A percentile compares a stretch with the other conserved stretches of the same genome.
Evolutionary conservation across 2,888 invertebrate species (phyloP).

Genomic region (Pharmacophagus antenor): DNA sequence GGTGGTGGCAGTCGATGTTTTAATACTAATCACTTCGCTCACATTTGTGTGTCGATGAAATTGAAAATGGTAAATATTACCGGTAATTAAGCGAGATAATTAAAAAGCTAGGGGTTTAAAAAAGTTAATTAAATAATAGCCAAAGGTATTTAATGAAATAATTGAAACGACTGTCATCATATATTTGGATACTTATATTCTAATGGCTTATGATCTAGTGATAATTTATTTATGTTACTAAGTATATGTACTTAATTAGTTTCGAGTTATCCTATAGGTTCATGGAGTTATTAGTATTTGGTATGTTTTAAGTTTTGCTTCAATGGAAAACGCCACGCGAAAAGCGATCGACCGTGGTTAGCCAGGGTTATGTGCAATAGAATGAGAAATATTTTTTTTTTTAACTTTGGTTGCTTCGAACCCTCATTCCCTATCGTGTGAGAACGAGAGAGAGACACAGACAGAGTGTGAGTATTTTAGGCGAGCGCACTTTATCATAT

Average conservation of each 20-base stretch:
- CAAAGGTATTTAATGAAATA: slow-evolving; percentile 3
- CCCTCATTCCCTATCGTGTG: no score
- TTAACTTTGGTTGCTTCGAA: no score
- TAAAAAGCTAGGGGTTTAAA: not conserved
- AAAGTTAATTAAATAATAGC: not conserved
- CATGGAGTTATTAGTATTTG: slow-evolving; percentile 23
- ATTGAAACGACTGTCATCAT: slow-evolving; percentile 4
- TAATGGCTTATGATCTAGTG: slow-evolving; percentile 29
- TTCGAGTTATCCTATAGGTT: slow-evolving; percentile 19
- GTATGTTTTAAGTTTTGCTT: slow-evolving; percentile 26
- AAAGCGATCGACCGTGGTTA: slow-evolving; percentile 16
- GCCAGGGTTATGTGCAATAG: not conserved
- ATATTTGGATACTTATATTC: slow-evolving; percentile 13
- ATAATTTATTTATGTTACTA: slow-evolving; percentile 41
- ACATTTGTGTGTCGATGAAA: not conserved
- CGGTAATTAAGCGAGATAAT: not conserved
- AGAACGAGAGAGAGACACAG: no score
- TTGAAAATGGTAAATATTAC: not conserved
- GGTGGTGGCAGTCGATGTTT: slow-evolving; percentile 5
- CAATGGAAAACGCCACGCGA: slow-evolving; percentile 12
- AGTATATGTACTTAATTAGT: slow-evolving; percentile 49
- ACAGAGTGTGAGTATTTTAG: no score
- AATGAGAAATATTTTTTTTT: not conserved
- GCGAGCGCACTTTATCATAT: no score
- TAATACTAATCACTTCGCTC: not conserved